phyloP scores from a whole-genome alignment of 2,113 vertebrate species.

The Clupea harengus region DNA sequence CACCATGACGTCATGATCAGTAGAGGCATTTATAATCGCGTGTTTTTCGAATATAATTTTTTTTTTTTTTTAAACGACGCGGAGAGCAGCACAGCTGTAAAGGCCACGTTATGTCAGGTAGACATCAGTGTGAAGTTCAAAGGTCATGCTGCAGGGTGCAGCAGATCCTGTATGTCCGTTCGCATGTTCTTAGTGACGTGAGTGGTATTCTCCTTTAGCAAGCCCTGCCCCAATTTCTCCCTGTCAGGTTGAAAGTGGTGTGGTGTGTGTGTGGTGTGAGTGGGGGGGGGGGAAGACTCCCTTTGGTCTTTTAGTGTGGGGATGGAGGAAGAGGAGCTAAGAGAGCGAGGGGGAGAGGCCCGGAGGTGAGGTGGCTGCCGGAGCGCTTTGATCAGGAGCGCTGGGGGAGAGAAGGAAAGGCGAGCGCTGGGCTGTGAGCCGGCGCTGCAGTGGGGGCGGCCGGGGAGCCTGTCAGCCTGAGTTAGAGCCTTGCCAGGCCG shows the following conservation, averaged over 20 bases:
- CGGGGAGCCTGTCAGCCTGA: neutral
- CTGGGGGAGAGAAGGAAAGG: neutral
- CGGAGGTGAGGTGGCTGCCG: conserved; percentile 10
- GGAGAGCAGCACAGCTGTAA: neutral
- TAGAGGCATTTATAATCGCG: neutral
- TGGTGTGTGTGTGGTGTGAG: too few species aligned
- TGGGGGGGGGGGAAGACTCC: neutral
- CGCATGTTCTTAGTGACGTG: neutral
- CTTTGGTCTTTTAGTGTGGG: neutral
- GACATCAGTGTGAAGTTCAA: neutral
- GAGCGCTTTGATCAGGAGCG: neutral
- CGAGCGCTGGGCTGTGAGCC: neutral
- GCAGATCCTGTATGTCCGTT: neutral
- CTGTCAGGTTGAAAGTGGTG: neutral
- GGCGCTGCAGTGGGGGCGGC: conserved; percentile 5
- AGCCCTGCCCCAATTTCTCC: neutral
- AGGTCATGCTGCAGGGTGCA: neutral
- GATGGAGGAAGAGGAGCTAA: neutral
- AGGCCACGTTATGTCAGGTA: neutral
- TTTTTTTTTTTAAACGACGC: neutral
- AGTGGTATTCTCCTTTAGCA: neutral
- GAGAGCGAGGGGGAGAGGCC: neutral
- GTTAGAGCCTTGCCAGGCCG: neutral
- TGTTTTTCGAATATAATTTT: neutral
- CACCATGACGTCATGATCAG: neutral